These are phyloP conservation scores for Coturnix japonica DNA, from an alignment of 2,113 vertebrate genomes.

Conservation along the genomic window DNA sequence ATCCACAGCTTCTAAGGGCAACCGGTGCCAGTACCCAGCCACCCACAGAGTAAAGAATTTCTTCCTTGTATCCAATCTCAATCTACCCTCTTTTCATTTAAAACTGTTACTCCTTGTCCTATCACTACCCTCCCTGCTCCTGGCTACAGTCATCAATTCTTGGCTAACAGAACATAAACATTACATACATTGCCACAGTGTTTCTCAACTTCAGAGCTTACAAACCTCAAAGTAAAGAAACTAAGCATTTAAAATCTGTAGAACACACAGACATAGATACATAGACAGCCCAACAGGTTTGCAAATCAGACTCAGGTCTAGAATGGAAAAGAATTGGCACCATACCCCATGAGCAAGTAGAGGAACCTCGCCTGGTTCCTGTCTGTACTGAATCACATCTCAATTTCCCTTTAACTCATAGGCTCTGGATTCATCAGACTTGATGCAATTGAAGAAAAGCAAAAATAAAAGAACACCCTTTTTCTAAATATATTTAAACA, in stretches of 20 bases:
- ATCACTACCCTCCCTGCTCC: neutral
- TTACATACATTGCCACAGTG: neutral
- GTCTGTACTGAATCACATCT: constrained; percentile 44
- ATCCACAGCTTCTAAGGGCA: neutral
- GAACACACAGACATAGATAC: neutral
- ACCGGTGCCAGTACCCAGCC: neutral
- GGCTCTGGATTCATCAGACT: neutral
- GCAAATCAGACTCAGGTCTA: neutral
- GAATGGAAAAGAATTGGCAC: constrained; percentile 46
- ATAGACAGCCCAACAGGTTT: neutral
- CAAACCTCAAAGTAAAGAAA: neutral
- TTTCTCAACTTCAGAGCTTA: neutral
- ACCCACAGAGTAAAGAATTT: neutral
- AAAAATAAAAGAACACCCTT: neutral
- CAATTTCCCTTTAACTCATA: constrained; percentile 13
- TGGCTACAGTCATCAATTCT: neutral
- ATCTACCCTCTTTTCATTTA: neutral
- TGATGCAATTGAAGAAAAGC: neutral
- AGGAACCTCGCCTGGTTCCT: constrained; percentile 49
- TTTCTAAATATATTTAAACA: neutral
- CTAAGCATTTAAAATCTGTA: neutral
- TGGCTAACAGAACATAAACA: neutral
- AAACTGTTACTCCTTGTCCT: neutral
- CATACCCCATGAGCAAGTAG: constrained; percentile 45
- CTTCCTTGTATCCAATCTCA: neutral